Evolutionary conservation across 1,140 invertebrate genomes (phyloP), one percentile per base, ranked within the genome.

Genomic region (Aleiodes sp.): DNA sequence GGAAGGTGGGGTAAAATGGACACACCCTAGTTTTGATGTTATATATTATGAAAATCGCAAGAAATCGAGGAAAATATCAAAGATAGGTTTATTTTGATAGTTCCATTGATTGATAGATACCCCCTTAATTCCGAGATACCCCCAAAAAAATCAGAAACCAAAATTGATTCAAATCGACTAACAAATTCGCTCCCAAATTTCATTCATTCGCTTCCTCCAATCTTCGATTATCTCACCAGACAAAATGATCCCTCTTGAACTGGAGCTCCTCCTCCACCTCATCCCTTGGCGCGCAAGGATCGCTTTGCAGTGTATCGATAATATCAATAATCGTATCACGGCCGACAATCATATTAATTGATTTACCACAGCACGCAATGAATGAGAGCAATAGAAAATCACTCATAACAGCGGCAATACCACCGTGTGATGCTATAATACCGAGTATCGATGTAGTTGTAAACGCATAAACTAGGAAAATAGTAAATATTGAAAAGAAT

Each of bases 391-490:
- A 19, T n/a, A 69, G 24, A 16, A 69, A 69, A 12, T 69, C 46
- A 29, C 31, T 69, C 14, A 60, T 56, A 2, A 63, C 12, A 16
- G 46, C 60, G 8, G n/a, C 39, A 7, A 69, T 63, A 24, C 41
- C 29, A 12, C 61, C 31, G 26, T 61, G 28, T n/a, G 26, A 14
- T 0, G 46, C 10, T 1, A 63, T 33, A n/a, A 69, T 31, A 56
- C 67, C 67, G n/a, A 63, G 14, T 14, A 63, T 56, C 0, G 59
- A 61, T 26, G 37, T 63, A 8, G 46, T 46, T 10, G 60, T 39
- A 31, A 69, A 69, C 16, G 67, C 52, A 39, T 69, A 69, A 6
- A 69, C 46, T 2, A 69, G 21, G 16, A 63, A 63, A 16, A 69
- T 56, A 37, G 41, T 56, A 6, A 69, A 16, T n/a, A 35, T 24